These are phyloP conservation scores for Melitaea cinxia DNA, from an alignment of 1,140 invertebrate genomes.

Conservation along the genomic window DNA sequence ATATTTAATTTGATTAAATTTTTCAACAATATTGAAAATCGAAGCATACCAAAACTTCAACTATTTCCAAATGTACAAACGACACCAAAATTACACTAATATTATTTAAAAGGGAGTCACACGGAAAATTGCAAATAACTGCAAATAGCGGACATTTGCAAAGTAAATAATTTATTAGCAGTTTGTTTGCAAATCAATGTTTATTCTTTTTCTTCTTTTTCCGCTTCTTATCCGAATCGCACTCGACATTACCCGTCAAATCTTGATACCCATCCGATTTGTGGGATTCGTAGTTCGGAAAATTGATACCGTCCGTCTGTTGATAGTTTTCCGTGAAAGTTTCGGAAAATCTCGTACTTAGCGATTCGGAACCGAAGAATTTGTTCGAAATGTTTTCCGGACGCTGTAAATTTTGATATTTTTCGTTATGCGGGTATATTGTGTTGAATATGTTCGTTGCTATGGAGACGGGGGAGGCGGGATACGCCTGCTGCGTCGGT, in stretches of 20 bases:
- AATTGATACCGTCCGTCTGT: constrained; percentile 64
- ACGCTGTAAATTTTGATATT: constrained; percentile 64
- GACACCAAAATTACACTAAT: background rate
- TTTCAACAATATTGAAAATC: constrained; percentile 1
- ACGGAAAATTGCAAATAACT: background rate
- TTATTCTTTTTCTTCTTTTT: constrained; percentile 65
- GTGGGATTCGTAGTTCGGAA: constrained; percentile 62
- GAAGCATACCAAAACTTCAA: background rate
- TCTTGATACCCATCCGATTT: constrained; percentile 71
- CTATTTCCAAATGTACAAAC: background rate
- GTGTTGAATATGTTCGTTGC: constrained; percentile 75
- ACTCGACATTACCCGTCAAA: constrained; percentile 63
- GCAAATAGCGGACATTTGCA: background rate
- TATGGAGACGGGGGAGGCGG: constrained; percentile 65
- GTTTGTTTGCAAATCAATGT: constrained; percentile 8
- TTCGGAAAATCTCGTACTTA: constrained; percentile 65
- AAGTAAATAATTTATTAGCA: background rate
- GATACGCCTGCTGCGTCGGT: constrained; percentile 74
- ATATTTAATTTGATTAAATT: background rate
- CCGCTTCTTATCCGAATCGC: constrained; percentile 42
- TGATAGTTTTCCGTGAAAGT: constrained; percentile 71
- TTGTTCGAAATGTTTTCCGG: constrained; percentile 52
- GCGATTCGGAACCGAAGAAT: constrained; percentile 69
- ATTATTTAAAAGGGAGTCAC: background rate
- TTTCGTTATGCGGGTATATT: constrained; percentile 68